phyloP scores from a whole-genome alignment of 2,113 vertebrate genomes.

The Gasterosteus aculeatus region DNA sequence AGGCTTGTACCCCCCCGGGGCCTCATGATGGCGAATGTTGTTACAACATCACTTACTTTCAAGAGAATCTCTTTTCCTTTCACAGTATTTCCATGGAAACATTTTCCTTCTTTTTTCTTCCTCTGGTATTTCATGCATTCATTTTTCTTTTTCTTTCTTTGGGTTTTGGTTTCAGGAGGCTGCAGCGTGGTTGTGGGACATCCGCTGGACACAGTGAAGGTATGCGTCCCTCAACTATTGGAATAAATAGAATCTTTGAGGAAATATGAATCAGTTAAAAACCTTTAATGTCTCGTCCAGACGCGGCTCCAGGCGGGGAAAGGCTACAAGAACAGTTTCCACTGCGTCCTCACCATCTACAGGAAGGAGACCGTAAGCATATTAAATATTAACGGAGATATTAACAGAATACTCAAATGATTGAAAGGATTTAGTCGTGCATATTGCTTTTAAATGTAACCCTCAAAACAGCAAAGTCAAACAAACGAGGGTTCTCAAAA shows the following conservation, averaged over 20 bases:
- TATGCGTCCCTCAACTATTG: constrained; percentile 31
- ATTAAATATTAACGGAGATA: no score
- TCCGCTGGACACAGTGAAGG: constrained; percentile 85
- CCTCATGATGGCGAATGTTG: constrained; percentile 1
- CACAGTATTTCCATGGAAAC: neutral
- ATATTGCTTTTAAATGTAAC: no score
- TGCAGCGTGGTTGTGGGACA: constrained; percentile 84
- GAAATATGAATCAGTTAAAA: no score
- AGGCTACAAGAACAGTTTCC: constrained; percentile 85
- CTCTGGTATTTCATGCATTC: neutral
- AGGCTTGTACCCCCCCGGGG: neutral
- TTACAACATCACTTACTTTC: neutral
- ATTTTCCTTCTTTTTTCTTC: neutral
- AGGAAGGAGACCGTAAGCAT: constrained; percentile 89
- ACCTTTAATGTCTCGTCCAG: constrained; percentile 68
- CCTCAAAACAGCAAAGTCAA: no score
- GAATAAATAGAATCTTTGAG: neutral
- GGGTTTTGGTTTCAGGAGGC: constrained; percentile 68
- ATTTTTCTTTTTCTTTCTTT: neutral
- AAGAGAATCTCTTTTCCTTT: neutral
- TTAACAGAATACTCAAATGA: no score
- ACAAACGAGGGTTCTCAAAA: no score
- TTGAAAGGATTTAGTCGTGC: no score
- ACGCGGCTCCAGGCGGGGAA: constrained; percentile 92
- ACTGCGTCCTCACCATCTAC: constrained; percentile 89